Conservation (phyloP, 2,113 vertebrate genomes). For the Sisor rabdophorus region DNA sequence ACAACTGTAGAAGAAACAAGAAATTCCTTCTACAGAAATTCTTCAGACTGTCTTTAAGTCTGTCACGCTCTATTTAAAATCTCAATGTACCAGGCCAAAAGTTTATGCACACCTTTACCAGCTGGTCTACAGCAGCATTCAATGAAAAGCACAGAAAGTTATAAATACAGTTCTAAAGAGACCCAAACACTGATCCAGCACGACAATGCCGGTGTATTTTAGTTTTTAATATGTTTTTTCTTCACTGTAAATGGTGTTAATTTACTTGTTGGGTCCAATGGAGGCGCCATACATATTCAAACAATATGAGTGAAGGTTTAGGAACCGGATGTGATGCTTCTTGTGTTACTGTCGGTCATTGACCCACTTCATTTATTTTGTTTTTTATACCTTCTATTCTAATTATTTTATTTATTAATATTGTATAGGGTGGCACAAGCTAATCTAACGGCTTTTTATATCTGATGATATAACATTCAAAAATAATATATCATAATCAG, state of each 20-base stretch:
- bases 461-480: not conserved
- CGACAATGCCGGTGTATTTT: too few species aligned
- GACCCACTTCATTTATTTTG: constrained; percentile 57
- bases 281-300: not conserved
- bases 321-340: not conserved
- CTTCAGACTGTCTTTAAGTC: too few species aligned
- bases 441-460: not conserved
- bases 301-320: not conserved
- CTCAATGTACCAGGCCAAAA: too few species aligned
- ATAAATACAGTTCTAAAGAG: too few species aligned
- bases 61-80: too few species aligned
- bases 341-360: constrained; percentile 58
- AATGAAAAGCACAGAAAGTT: too few species aligned
- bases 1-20: constrained; percentile 60
- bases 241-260: not conserved
- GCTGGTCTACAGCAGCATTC: too few species aligned
- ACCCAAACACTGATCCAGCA: too few species aligned
- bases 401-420: not conserved
- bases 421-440: not conserved
- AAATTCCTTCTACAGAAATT: not conserved
- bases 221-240: not conserved
- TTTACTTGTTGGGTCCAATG: not conserved
- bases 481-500: not conserved
- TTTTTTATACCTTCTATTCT: constrained; percentile 2
- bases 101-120: too few species aligned